Conservation (phyloP, 2,113 vertebrate genomes). For the Myocastor coypus region DNA sequence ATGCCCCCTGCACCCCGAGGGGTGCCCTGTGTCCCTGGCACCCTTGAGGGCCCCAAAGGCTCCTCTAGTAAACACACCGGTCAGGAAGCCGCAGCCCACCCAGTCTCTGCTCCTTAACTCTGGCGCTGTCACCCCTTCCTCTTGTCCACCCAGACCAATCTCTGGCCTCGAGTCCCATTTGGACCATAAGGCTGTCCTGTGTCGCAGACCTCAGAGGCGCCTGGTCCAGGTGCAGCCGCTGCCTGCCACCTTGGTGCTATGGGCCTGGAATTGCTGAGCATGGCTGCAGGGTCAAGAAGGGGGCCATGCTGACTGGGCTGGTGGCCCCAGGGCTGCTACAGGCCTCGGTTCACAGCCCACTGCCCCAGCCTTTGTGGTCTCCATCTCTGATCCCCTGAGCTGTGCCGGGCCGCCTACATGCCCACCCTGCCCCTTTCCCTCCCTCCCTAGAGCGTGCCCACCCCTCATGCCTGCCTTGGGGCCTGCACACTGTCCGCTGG, state of each 20-base stretch:
- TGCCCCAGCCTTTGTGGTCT: no score
- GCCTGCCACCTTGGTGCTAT: background rate
- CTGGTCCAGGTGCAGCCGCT: background rate
- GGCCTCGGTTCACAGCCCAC: background rate
- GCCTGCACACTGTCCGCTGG: background rate
- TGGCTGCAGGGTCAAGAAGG: fast-evolving
- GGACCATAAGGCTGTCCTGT: background rate
- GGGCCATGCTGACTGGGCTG: background rate
- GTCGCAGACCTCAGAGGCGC: background rate
- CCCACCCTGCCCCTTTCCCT: background rate
- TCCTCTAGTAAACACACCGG: background rate
- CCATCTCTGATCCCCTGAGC: background rate
- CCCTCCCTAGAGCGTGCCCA: background rate
- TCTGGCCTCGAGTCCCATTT: background rate
- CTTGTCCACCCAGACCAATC: background rate
- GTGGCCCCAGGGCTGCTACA: background rate
- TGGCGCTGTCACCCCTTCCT: background rate
- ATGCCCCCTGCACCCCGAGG: background rate
- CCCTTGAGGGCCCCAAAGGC: background rate
- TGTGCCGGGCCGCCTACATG: background rate
- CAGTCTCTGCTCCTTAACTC: background rate
- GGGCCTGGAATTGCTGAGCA: background rate
- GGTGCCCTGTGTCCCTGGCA: background rate
- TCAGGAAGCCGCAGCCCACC: background rate
- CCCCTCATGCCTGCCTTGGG: background rate